Conservation (phyloP, 1,140 invertebrate genomes). For the Lasioglossum baleicum region DNA sequence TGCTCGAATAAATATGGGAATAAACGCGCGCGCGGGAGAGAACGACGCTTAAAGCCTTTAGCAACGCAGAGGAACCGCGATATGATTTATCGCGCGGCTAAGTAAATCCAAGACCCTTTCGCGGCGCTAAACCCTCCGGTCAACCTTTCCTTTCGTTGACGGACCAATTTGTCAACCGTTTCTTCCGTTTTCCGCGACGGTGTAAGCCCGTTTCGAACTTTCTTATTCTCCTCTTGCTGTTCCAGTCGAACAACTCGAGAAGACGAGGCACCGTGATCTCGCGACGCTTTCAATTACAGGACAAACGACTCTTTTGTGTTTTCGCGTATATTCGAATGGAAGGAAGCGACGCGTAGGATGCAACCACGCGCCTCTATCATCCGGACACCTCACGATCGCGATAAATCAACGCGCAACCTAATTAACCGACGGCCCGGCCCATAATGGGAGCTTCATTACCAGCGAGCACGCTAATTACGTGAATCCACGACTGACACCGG, state of each 20-base stretch:
- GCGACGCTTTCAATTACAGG: conserved; percentile 20
- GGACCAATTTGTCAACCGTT: no score
- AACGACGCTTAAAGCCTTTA: no score
- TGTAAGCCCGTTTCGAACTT: no score
- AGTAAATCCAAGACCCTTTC: conserved; percentile 27
- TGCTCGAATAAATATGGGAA: conserved; percentile 34
- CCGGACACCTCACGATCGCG: conserved; percentile 49
- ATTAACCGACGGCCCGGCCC: conserved; percentile 64
- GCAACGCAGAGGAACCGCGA: no score
- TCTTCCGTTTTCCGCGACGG: no score
- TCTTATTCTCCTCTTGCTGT: no score
- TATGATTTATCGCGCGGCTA: conserved; percentile 40
- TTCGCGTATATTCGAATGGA: no score
- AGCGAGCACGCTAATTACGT: conserved; percentile 65
- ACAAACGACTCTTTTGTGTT: conserved; percentile 42
- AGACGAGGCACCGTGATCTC: no score
- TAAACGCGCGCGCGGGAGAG: conserved; percentile 19
- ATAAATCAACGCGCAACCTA: conserved; percentile 72
- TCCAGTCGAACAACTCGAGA: no score
- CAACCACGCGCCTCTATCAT: conserved; percentile 15
- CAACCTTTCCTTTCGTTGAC: no score
- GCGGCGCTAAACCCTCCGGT: no score
- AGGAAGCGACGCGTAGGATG: background rate
- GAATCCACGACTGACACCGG: conserved; percentile 42
- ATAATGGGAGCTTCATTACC: conserved; percentile 69